phyloP scores from a whole-genome alignment of 2,113 vertebrate genomes.

The Mus spicilegus region DNA sequence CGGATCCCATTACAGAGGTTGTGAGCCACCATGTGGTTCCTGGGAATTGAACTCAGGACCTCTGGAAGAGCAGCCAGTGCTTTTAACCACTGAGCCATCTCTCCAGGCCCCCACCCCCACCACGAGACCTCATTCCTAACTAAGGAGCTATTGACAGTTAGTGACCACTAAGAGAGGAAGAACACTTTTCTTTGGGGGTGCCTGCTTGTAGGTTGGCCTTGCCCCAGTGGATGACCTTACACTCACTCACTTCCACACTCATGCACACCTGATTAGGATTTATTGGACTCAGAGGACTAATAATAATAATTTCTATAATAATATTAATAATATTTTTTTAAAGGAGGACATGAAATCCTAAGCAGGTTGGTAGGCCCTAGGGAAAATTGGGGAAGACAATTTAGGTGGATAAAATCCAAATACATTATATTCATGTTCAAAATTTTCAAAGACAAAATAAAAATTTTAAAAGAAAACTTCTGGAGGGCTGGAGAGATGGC shows the following conservation, averaged over 20 bases:
- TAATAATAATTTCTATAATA: not conserved
- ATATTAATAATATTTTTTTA: not conserved
- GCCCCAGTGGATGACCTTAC: not conserved
- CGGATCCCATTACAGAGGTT: no score
- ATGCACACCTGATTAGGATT: not conserved
- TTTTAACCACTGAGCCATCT: no score
- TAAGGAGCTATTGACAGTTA: not conserved
- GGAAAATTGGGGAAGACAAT: not conserved
- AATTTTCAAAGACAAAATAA: not conserved
- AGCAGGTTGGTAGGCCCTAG: not conserved
- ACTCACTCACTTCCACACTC: not conserved
- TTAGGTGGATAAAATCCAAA: not conserved
- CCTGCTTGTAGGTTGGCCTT: not conserved
- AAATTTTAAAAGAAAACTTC: not conserved
- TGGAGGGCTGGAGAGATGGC: not conserved
- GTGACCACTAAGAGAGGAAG: not conserved
- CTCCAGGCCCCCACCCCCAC: no score
- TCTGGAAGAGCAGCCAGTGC: no score
- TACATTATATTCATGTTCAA: not conserved
- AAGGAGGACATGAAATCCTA: not conserved
- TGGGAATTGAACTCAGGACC: no score
- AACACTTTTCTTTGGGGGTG: not conserved
- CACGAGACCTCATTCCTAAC: not conserved
- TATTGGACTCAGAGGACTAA: not conserved
- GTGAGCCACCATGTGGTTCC: no score